Evolutionary conservation across 2,888 invertebrate genomes (phyloP), one percentile per base, ranked within the genome.

Genomic region (Leptinotarsa rubiginosa): DNA sequence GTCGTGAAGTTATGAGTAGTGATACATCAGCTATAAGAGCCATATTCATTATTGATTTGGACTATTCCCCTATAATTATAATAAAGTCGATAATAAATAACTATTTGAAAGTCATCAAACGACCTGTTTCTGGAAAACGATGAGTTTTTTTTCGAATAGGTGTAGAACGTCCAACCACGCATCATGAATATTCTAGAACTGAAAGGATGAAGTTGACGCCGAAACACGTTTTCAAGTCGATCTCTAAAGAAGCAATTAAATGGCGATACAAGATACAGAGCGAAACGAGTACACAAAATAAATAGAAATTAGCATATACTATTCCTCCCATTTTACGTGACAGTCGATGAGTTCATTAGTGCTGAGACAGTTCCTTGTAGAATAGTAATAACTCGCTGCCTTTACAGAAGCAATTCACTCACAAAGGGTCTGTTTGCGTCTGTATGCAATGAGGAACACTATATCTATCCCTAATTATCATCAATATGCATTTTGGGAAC

Each of bases 301-400:
- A 78, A 78, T 79, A 75, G 74, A 79, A 77, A 81, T 80, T 79
- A 80, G 78, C 81, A 80, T 81, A 81, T 70, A 81, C 80, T 81
- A 81, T 79, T 77, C 80, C 81, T 78, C 80, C 79, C 79, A 79
- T 65, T 77, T 75, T 75, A 75, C 77, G 77, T 78, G 78, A 71
- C 70, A 74, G 78, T 72, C 77, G 77, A 72, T 71, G 75, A 77
- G 80, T 80, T 81, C 80, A 80, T 80, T 81, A 79, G 78, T 76
- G 77, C 74, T 74, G 75, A 75, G 80, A 78, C 78, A 78, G 80
- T 78, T 77, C 73, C 64, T 77, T 79, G 74, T 75, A 76, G 79
- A 79, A 79, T 79, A 79, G 79, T 78, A 79, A 79, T 79, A 79
- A 77, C 74, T 77, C 76, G 78, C 54, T 54, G 54, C 69, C 75